A percentile compares a stretch with the other conserved stretches of the same genome.
These are phyloP conservation scores for Centroberyx gerrardi DNA, from an alignment of 2,797 vertebrate species.

Conservation along the genomic window DNA sequence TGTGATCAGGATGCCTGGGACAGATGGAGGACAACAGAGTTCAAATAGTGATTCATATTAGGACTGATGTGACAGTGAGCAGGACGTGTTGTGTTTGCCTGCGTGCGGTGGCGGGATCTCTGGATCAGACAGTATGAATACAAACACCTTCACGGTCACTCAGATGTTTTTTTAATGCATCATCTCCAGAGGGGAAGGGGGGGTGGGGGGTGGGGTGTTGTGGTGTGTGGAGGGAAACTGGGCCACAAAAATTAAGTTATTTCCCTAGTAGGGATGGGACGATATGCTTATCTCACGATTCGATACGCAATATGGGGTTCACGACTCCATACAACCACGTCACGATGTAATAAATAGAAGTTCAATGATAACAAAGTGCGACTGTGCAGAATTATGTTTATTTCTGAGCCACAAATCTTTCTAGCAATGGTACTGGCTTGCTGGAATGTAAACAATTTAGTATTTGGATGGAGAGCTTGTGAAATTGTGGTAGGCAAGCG, in stretches of 20 bases:
- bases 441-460: too few relatives aligned
- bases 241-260: not conserved
- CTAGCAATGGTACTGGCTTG: too few relatives aligned
- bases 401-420: too few relatives aligned
- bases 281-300: too few relatives aligned
- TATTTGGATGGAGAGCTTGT: too few relatives aligned
- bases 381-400: too few relatives aligned
- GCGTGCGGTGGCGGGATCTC: conserved; percentile 5
- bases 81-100: not conserved
- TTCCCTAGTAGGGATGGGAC: too few relatives aligned
- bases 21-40: not conserved
- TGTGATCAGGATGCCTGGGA: conserved; percentile 93
- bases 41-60: conserved; percentile 2
- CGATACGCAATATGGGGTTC: too few relatives aligned
- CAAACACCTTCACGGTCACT: conserved; percentile 76
- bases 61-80: fast-evolving
- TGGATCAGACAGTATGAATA: conserved; percentile 86
- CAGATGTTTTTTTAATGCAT: conserved; percentile 69
- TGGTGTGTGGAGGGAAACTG: not conserved
- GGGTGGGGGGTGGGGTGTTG: not conserved
- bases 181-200: conserved; percentile 63
- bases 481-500: too few relatives aligned
- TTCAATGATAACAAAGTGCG: too few relatives aligned
- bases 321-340: too few relatives aligned
- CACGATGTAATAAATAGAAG: too few relatives aligned